These are phyloP conservation scores for Carabus problematicus DNA, from an alignment of 2,888 invertebrate species.

Conservation along the genomic window DNA sequence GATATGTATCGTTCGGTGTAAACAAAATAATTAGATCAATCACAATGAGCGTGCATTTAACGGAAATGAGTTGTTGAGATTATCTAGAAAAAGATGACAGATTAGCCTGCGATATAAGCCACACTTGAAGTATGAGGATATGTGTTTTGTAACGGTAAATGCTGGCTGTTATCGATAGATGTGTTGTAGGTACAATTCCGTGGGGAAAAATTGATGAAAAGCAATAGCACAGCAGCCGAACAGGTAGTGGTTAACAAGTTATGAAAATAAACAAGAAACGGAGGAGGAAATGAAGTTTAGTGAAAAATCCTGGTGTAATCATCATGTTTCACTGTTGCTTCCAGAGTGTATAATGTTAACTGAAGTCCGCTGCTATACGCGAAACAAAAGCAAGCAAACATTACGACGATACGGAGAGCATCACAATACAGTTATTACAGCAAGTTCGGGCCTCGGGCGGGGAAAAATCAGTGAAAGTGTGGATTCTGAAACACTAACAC, in stretches of 20 bases:
- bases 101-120: no score
- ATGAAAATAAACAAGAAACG: conserved; percentile 20
- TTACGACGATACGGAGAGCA: conserved; percentile 3
- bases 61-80: not conserved
- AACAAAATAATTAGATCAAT: not conserved
- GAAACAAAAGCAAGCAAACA: conserved; percentile 20
- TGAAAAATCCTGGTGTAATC: conserved; percentile 19
- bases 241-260: conserved; percentile 11
- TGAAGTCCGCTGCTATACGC: conserved; percentile 7
- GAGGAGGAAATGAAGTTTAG: not conserved
- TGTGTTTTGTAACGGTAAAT: no score
- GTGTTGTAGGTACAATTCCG: no score
- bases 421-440: conserved; percentile 23
- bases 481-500: conserved; percentile 6
- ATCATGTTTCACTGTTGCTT: conserved; percentile 13
- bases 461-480: conserved; percentile 20
- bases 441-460: conserved; percentile 1
- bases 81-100: no score
- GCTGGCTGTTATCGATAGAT: no score
- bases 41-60: not conserved
- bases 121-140: no score
- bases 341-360: conserved; percentile 1
- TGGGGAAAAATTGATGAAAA: no score
- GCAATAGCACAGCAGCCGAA: not conserved
- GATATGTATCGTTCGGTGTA: no score